Base-by-base conservation (phyloP, 1,140 invertebrate genomes). In the Megathymus violae region DNA sequence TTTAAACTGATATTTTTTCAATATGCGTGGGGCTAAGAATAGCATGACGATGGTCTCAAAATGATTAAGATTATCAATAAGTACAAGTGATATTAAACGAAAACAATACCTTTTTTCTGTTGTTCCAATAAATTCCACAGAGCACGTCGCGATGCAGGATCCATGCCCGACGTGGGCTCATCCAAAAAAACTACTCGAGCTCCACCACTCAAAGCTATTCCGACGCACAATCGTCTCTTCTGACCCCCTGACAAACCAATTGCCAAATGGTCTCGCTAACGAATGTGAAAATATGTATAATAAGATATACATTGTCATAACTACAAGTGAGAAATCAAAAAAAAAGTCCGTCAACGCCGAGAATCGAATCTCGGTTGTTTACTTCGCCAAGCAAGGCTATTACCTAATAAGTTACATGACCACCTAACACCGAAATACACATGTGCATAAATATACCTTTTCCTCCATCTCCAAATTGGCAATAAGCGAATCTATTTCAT, bases 121-220 rank as follows among this genome's bases (percentile, higher is more conserved):
- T 78, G 77, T 68, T 93, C 78, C 25, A 98, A 90, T 34, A 98
- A 92, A 75, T 99, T 96, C 98, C 98, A 99, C 7, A 98, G 95
- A 41, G 96, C 94, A 54, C 98, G 93, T 47, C 98, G 93, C 1
- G 97, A 97, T 72, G 97, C 95, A 1, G 98, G 97, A 88, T 99
- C 98, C 93, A 99, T 96, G 60, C 98, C 98, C 1, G 97, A 97
- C 0, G 98, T 98, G n/a, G 98, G 98, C 87, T 99, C 97, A 83
- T 99, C 97, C 47, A 98, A 91, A 54, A 98, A 94, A 9, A 98
- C 81, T 15, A 92, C 92, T 60, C 92, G 83, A 0, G 93, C 89
- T 10, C 89, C 87, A 2, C 93, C 93, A 6, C 92, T 85, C 13
- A 93, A 73, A 3, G 93, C 93, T 17, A 93, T 92, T 1, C 92